A percentile compares a stretch with the other conserved stretches of the same genome.
Evolutionary conservation across 2,888 invertebrate genomes (phyloP).

Genomic region (Leucania comma): DNA sequence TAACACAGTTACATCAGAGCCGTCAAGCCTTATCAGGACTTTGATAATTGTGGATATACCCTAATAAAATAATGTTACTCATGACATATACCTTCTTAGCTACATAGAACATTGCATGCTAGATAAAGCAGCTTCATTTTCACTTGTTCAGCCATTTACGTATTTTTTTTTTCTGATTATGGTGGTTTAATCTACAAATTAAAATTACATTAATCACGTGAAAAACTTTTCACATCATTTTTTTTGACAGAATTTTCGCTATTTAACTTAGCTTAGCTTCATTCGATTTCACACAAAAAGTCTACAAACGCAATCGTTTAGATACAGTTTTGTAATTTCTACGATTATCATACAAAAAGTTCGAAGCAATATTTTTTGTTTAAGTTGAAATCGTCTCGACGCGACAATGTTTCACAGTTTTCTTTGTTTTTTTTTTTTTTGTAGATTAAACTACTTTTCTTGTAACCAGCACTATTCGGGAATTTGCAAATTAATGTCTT

Average conservation of each 20-base stretch:
- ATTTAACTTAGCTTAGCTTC: too few relatives aligned
- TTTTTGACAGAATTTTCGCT: neutral
- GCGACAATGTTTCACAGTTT: neutral
- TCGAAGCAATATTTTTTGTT: conserved; percentile 24
- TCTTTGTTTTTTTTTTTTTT: conserved; percentile 26
- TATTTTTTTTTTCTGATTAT: neutral
- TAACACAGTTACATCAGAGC: neutral
- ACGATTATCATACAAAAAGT: conserved; percentile 14
- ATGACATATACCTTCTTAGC: neutral
- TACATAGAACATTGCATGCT: conserved; percentile 26
- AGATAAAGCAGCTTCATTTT: conserved; percentile 18
- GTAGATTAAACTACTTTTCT: conserved; percentile 32
- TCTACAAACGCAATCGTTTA: neutral
- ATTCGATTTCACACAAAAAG: neutral
- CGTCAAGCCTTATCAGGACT: neutral
- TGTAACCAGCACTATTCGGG: conserved; percentile 5
- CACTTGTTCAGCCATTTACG: conserved; percentile 5
- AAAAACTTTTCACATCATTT: neutral
- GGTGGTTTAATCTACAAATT: conserved; percentile 11
- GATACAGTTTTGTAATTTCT: neutral
- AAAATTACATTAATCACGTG: neutral
- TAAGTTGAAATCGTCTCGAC: conserved; percentile 26
- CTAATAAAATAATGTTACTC: neutral
- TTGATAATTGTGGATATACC: neutral
- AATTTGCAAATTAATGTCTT: neutral